These are phyloP conservation scores for Passer montanus DNA, from an alignment of 2,113 vertebrate species.

Conservation along the genomic window DNA sequence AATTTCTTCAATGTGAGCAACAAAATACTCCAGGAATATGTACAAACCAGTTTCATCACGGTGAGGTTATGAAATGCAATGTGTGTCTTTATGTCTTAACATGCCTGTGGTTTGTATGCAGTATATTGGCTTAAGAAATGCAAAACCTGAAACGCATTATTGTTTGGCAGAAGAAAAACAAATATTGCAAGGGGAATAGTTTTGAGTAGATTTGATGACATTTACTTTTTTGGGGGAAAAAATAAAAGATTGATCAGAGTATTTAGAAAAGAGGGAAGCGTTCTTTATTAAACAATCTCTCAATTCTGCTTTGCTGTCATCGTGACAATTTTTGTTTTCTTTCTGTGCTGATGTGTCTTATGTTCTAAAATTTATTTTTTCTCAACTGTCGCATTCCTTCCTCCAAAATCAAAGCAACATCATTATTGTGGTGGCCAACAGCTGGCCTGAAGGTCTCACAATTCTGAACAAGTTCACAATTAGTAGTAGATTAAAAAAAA, in stretches of 20 bases:
- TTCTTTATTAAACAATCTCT: not conserved
- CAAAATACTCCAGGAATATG: not conserved
- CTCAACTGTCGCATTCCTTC: not conserved
- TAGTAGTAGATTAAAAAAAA: not conserved
- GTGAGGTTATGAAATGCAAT: not conserved
- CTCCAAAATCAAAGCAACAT: not conserved
- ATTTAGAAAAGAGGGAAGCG: not conserved
- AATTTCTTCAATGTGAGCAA: not conserved
- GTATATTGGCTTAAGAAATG: not conserved
- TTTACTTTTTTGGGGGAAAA: not conserved
- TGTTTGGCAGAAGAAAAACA: not conserved
- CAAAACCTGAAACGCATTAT: not conserved
- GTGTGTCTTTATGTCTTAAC: slow-evolving; percentile 16
- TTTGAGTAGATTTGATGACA: not conserved
- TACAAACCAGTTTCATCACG: fast-evolving
- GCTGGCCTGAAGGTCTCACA: not conserved
- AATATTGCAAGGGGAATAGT: not conserved
- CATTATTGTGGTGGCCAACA: not conserved
- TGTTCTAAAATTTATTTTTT: not conserved
- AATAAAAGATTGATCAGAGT: not conserved
- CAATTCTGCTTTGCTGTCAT: not conserved
- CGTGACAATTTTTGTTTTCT: not conserved
- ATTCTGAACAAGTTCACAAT: not conserved
- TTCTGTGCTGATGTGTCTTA: not conserved
- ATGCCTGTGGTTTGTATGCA: slow-evolving; percentile 7